Base-by-base conservation (phyloP, 2,888 invertebrate genomes). In the Phengaris arion region DNA sequence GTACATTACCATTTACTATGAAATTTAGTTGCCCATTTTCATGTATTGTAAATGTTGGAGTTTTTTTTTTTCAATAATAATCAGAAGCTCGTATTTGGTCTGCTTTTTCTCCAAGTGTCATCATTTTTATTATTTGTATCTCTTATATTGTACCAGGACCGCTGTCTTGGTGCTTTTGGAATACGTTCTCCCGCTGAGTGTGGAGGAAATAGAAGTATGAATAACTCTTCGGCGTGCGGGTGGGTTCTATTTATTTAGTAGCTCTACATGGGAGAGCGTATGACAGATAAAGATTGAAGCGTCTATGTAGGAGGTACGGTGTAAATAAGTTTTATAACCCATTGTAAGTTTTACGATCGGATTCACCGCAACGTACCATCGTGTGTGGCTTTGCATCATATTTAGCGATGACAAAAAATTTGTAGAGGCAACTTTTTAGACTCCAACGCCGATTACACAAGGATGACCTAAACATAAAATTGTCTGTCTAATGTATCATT, bases 261-360 rank as follows among this genome's bases (percentile, higher is more conserved):
- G 64, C 6, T 35, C 69, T 48, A 48, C 46, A 8, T 15, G 46
- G 48, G 69, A n/a, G 69, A 69, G n/a, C 69, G 46, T 64, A 13
- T 22, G 64, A 45, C 48, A 48, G 46, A n/a, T 22, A 22, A 22
- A 22, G 22, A 22, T 22, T 6, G 9, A n/a, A 5, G 15, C 48
- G n/a, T 69, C 69, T n/a, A 46, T 15, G 69, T 69, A 48, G 48
- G 69, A 48, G 69, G 48, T 48, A 69, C 0, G 69, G 4, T 48
- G 46, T 9, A 46, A n/a, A 48, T 69, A 69, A 48, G 6, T 48
- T 69, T 69, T 48, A 69, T 9, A 48, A 69, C 69, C 69, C 69
- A 69, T 69, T 69, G 69, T 69, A 48, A 69, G 46, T 69, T 69
- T 69, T 48, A 69, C 48, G 69, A 48, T 48, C 46, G 48, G 9